A percentile compares a stretch with the other conserved stretches of the same genome.
Conservation (phyloP, 1,140 invertebrate species). For the Anoplolepis gracilipes region DNA sequence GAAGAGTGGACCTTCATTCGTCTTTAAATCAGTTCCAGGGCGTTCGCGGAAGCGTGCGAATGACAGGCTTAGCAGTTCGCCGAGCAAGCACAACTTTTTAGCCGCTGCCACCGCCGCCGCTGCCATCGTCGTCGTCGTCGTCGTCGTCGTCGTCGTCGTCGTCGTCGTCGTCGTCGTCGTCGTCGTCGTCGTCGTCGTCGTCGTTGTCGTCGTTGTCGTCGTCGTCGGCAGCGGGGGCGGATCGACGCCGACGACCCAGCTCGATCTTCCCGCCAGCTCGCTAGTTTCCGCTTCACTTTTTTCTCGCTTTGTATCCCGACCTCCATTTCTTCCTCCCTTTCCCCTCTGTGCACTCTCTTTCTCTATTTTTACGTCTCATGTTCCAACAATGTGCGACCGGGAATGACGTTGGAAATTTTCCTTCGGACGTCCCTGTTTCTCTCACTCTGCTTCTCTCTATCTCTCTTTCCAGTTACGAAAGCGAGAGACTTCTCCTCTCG, state of each 20-base stretch:
- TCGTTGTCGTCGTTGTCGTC: neutral
- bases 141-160: neutral
- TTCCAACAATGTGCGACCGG: conserved; percentile 36
- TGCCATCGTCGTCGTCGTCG: neutral
- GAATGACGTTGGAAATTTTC: conserved; percentile 36
- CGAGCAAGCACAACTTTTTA: conserved; percentile 66
- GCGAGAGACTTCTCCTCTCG: neutral
- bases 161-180: neutral
- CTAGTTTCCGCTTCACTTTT: conserved; percentile 46
- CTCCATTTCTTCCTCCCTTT: neutral
- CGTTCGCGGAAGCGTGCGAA: conserved; percentile 59
- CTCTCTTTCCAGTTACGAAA: conserved; percentile 28
- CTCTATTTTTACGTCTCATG: conserved; percentile 63
- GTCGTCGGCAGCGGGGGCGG: neutral
- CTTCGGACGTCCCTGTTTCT: neutral
- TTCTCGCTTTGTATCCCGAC: conserved; percentile 1
- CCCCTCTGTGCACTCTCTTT: neutral
- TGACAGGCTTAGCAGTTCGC: conserved; percentile 66
- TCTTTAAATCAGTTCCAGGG: conserved; percentile 70
- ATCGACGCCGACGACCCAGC: neutral
- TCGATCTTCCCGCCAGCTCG: conserved; percentile 36
- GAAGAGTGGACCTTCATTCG: conserved; percentile 70
- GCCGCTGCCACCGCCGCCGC: neutral
- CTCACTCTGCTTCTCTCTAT: neutral
- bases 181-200: neutral